Conservation (phyloP, 2,888 invertebrate genomes). For the Eupithecia tripunctaria region DNA sequence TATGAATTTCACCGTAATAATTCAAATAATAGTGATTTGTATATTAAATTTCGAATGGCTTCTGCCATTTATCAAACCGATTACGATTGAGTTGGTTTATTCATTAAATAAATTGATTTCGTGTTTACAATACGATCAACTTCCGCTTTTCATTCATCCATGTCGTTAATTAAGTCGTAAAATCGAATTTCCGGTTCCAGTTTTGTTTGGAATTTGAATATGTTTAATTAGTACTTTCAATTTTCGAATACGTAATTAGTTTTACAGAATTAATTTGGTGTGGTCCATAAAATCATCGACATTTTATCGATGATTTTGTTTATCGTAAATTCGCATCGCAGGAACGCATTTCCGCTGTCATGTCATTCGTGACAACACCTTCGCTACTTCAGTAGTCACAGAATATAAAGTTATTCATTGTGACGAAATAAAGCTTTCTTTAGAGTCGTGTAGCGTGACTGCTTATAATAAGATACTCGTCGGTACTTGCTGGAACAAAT, state of each 20-base stretch:
- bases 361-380: conserved; percentile 24
- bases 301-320: not conserved
- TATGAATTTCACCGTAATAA: conserved; percentile 64
- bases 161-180: conserved; percentile 36
- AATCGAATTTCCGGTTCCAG: conserved; percentile 22
- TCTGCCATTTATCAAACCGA: conserved; percentile 53
- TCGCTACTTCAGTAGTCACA: conserved; percentile 13
- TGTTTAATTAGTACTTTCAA: conserved; percentile 32
- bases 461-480: conserved; percentile 24
- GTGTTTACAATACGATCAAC: conserved; percentile 23
- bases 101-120: conserved; percentile 27
- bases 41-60: conserved; percentile 54
- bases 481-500: conserved; percentile 36
- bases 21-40: conserved; percentile 43
- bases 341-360: not conserved
- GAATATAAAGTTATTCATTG: not conserved
- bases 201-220: conserved; percentile 42
- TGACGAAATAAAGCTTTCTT: conserved; percentile 35
- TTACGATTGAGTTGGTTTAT: conserved; percentile 10
- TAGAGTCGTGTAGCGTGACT: conserved; percentile 37
- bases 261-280: not conserved
- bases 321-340: not conserved
- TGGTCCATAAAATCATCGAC: not conserved
- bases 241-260: conserved; percentile 34
- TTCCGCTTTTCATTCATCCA: conserved; percentile 46